Percentiles rank a stretch among this genome's conserved stretches.
Conservation (phyloP, 2,113 vertebrate genomes). For the Copsychus sechellarum region DNA sequence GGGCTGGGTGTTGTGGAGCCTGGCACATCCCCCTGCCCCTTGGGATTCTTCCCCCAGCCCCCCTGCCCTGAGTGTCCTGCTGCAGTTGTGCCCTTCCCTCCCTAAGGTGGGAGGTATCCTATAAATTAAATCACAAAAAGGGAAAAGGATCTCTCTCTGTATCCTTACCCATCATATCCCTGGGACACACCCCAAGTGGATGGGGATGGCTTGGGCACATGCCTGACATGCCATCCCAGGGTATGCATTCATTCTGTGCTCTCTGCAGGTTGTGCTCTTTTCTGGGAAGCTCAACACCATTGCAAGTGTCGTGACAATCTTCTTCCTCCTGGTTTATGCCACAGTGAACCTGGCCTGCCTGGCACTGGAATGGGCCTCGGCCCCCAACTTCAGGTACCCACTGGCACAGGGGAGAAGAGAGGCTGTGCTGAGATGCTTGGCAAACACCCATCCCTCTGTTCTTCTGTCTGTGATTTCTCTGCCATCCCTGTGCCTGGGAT, state of each 20-base stretch:
- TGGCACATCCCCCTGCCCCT: accelerated
- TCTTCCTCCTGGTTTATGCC: constrained; percentile 90
- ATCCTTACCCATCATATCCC: accelerated
- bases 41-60: not conserved
- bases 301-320: constrained; percentile 87
- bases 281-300: constrained; percentile 93
- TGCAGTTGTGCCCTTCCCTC: not conserved
- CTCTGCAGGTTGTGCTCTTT: constrained; percentile 86
- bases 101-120: not conserved
- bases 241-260: not conserved
- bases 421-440: not conserved
- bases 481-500: not conserved
- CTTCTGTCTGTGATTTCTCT: not conserved
- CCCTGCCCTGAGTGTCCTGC: not conserved
- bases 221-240: accelerated
- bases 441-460: not conserved
- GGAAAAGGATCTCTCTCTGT: not conserved
- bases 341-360: constrained; percentile 89
- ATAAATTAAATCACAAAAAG: not conserved
- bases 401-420: not conserved
- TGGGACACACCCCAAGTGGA: not conserved
- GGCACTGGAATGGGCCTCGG: constrained; percentile 89
- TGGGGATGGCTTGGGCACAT: not conserved
- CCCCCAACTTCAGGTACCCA: constrained; percentile 87
- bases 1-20: not conserved